Conservation (phyloP, 2,113 vertebrate species). For the Gopherus evgoodei region DNA sequence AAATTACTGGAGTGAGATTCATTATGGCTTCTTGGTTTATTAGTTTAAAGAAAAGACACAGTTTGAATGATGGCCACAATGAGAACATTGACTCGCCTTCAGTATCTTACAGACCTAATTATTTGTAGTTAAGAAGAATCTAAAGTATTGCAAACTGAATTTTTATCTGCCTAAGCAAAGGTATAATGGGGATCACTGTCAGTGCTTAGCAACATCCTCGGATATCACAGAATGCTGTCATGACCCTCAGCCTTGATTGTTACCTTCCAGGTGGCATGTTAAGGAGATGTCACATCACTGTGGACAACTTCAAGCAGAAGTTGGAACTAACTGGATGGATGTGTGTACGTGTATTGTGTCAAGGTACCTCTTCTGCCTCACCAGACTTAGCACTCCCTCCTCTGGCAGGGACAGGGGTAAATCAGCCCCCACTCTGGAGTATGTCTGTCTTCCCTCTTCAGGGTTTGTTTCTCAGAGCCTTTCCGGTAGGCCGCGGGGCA, state of each 20-base stretch:
- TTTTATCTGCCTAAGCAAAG: constrained; percentile 2
- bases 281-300: rapidly evolving
- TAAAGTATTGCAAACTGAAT: neutral
- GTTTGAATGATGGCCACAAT: neutral
- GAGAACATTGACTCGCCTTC: neutral
- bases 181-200: neutral
- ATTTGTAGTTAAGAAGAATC: neutral
- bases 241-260: neutral
- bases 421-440: too few species aligned
- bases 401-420: too few species aligned
- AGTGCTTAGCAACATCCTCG: neutral
- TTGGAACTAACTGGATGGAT: rapidly evolving
- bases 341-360: neutral
- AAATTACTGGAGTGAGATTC: constrained; percentile 12
- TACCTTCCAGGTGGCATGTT: neutral
- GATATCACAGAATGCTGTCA: neutral
- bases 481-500: too few species aligned
- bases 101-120: rapidly evolving
- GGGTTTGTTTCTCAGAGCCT: too few species aligned
- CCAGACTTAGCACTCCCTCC: too few species aligned
- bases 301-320: neutral
- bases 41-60: neutral
- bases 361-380: too few species aligned
- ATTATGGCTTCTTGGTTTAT: neutral
- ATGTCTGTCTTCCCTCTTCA: too few species aligned